phyloP scores from a whole-genome alignment of 2,113 vertebrate species.

The Ramphastos sulfuratus region DNA sequence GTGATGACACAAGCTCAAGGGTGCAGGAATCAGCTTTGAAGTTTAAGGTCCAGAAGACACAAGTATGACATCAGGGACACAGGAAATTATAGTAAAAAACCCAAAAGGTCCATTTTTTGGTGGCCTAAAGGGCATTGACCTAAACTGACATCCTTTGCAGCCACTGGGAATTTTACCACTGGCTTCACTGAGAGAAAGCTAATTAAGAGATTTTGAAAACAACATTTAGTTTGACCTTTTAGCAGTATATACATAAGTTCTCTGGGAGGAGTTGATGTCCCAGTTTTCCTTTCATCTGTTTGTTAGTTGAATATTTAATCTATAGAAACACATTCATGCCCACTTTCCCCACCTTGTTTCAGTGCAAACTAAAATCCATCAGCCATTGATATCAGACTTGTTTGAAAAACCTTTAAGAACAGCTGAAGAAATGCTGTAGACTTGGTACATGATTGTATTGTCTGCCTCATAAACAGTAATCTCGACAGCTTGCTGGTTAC shows the following conservation, averaged over 20 bases:
- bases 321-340: neutral
- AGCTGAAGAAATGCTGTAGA: neutral
- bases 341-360: neutral
- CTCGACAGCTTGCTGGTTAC: neutral
- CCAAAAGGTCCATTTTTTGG: neutral
- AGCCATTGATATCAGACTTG: neutral
- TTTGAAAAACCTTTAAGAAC: neutral
- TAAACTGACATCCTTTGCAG: neutral
- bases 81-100: neutral
- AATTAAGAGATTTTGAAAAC: conserved; percentile 1
- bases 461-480: neutral
- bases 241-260: neutral
- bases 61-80: neutral
- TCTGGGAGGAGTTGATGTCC: neutral
- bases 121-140: neutral
- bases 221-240: neutral
- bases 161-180: neutral
- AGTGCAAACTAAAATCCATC: neutral
- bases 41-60: neutral
- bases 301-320: conserved; percentile 14
- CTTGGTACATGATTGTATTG: neutral
- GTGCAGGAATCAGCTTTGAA: neutral
- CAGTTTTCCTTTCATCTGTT: conserved; percentile 17
- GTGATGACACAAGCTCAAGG: neutral
- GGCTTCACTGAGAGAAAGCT: neutral